Evolutionary conservation across 2,113 vertebrate genomes (phyloP), one percentile per base, ranked within the genome.

Genomic region (Polypterus bichir): DNA sequence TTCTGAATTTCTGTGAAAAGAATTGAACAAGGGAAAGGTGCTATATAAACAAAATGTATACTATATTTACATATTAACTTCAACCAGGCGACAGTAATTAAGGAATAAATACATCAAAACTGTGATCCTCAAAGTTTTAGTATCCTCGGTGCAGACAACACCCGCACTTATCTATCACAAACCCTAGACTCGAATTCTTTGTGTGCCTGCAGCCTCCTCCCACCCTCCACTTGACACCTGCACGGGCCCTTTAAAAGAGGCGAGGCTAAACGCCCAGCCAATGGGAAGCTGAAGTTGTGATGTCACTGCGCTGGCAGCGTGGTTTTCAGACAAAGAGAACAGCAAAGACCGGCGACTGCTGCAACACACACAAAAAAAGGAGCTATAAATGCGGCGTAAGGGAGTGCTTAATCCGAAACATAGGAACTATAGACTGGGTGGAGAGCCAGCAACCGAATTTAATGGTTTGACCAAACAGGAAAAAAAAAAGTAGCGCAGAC

Each of bases 271-370:
- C 47, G 46, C 58, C 64, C 75, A 71, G 75, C 92, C 92, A 95
- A 94, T 94, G 67, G 81, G 83, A 77, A 65, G 77, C 84, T 11
- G 70, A 64, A 82, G 79, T 78, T 69, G 91, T 93, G 93, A 96
- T 91, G 91, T 94, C 93, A 94, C 88, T 73, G 69, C 81, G 79
- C 81, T 81, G 80, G 79, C 88, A 87, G 91, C 89, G 85, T 86
- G 88, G 89, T 83, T 86, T 86, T 88, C 90, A 91, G 94, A 97
- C 92, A 97, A 97, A 97, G 92, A 81, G 92, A 94, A 97, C 93
- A 96, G 96, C 92, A 78, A 76, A 7, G 71, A 59, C 65, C 70
- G 72, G 7, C 10, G 4, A 9, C 56, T 44, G 9, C 56, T 44
- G 56, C 27, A 57, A 44, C 56, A 27, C 56, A 11, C 6, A 76